Evolutionary conservation across 2,888 invertebrate species (phyloP).

Genomic region (Punctoribates punctum): DNA sequence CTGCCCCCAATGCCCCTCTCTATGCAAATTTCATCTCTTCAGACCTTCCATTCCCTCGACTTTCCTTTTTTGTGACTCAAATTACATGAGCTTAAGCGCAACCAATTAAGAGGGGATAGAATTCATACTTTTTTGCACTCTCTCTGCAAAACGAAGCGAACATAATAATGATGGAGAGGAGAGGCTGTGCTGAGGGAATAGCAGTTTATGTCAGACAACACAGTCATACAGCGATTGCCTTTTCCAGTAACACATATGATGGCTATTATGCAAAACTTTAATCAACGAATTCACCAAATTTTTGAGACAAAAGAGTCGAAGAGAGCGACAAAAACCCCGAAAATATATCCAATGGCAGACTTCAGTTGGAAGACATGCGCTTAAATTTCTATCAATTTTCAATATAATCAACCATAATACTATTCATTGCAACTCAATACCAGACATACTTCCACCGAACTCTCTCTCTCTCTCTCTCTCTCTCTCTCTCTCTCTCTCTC

Average conservation of each 20-base stretch:
- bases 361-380: conserved; percentile 15
- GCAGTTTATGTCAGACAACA: neutral
- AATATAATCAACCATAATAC: conserved; percentile 26
- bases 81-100: conserved; percentile 36
- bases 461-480: neutral
- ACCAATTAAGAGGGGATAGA: conserved; percentile 28
- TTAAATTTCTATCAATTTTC: conserved; percentile 25
- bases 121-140: conserved; percentile 2
- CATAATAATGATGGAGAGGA: conserved; percentile 31
- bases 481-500: neutral
- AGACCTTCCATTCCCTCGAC: neutral
- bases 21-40: conserved; percentile 24
- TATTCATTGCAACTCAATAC: conserved; percentile 23
- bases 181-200: neutral
- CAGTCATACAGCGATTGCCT: conserved; percentile 10
- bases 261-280: conserved; percentile 33
- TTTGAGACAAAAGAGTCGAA: conserved; percentile 18
- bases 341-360: conserved; percentile 4
- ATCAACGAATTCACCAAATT: neutral
- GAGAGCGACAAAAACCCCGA: conserved; percentile 5
- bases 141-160: neutral
- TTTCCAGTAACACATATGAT: conserved; percentile 34
- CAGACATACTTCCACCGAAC: neutral
- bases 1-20: neutral
- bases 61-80: conserved; percentile 29